phyloP scores from a whole-genome alignment of 2,888 invertebrate species.

The Metallyticus violacea region DNA sequence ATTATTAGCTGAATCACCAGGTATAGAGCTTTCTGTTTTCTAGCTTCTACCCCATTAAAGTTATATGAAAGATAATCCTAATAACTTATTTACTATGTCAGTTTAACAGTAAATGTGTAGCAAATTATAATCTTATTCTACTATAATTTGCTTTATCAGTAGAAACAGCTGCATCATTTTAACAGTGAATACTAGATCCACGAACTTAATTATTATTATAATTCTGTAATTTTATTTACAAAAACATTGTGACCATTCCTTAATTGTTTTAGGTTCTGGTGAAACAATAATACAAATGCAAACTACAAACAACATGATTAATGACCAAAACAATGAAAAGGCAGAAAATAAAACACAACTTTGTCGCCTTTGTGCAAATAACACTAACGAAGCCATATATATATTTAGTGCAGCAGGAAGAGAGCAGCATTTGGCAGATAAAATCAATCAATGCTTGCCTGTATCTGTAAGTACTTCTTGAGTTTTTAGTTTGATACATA shows the following conservation, averaged over 20 bases:
- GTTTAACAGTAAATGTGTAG: neutral
- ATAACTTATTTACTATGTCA: too few relatives aligned
- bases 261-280: neutral
- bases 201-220: too few relatives aligned
- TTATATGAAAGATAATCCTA: too few relatives aligned
- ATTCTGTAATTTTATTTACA: neutral
- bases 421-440: constrained; percentile 7
- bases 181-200: too few relatives aligned
- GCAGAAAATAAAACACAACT: neutral
- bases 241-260: neutral
- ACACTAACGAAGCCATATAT: neutral
- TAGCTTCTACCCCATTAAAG: too few relatives aligned
- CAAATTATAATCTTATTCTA: too few relatives aligned
- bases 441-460: constrained; percentile 18
- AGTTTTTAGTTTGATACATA: too few relatives aligned
- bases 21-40: too few relatives aligned
- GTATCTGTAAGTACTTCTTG: neutral
- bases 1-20: too few relatives aligned
- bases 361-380: constrained; percentile 16
- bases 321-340: neutral
- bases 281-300: neutral
- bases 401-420: constrained; percentile 8
- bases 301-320: neutral
- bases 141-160: too few relatives aligned
- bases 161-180: too few relatives aligned